Evolutionary conservation across 2,888 invertebrate species (phyloP).

Genomic region (Achlya flavicornis): DNA sequence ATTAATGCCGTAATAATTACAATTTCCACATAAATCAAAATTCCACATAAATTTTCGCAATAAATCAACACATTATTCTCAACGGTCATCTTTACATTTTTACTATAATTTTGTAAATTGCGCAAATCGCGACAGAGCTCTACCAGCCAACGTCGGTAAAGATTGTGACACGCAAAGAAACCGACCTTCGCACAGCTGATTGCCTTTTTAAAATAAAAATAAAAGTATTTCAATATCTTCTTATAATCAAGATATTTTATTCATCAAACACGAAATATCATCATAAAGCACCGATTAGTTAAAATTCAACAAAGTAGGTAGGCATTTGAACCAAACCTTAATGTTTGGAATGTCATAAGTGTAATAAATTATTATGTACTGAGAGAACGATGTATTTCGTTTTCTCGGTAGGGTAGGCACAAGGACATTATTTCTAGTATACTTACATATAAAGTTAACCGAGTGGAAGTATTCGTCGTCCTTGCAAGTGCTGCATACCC

Average conservation of each 20-base stretch:
- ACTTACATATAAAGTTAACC: slow-evolving; percentile 16
- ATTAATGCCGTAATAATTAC: slow-evolving; percentile 18
- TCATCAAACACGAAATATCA: not conserved
- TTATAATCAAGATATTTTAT: slow-evolving; percentile 1
- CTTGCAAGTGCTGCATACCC: slow-evolving; percentile 58
- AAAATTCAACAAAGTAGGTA: not conserved
- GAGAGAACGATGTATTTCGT: not conserved
- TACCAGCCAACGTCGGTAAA: slow-evolving; percentile 45
- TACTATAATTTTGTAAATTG: slow-evolving; percentile 47
- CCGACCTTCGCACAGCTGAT: slow-evolving; percentile 44
- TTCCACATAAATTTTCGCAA: slow-evolving; percentile 42
- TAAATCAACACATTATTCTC: slow-evolving; percentile 41
- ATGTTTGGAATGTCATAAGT: not conserved
- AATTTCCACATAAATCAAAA: slow-evolving; percentile 30
- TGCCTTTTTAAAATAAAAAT: slow-evolving; percentile 17
- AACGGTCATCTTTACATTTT: slow-evolving; percentile 41
- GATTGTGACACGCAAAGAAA: slow-evolving; percentile 56
- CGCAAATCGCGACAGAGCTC: slow-evolving; percentile 47
- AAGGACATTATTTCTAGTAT: slow-evolving; percentile 20
- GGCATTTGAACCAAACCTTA: not conserved
- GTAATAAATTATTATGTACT: not conserved
- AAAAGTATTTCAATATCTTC: not conserved
- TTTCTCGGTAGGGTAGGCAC: not conserved
- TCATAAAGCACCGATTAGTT: not conserved
- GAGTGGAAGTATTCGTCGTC: slow-evolving; percentile 51